Evolutionary conservation across 2,888 invertebrate genomes (phyloP), one percentile per base, ranked within the genome.

Genomic region (Scaptomyza polygonia): DNA sequence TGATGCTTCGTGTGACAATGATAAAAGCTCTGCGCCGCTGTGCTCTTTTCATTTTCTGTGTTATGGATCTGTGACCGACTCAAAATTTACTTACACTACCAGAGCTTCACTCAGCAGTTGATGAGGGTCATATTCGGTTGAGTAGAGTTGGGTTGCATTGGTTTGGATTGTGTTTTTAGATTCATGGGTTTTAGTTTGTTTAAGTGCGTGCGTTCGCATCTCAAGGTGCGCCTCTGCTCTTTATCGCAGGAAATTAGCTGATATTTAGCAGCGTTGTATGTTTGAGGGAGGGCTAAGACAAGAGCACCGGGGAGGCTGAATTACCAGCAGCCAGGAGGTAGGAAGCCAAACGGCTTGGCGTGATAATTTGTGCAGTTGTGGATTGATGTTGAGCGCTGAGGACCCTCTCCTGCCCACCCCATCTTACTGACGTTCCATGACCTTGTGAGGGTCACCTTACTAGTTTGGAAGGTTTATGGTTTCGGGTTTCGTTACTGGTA

Each of bases 181-280:
- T 29, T 18, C 21, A 29, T 29, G 29, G 29, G 44, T 14, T 44
- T 21, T n/a, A 29, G 9, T 8, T 5, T 45, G 30, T 11, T 32
- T 32, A 0, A 34, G n/a, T 34, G 6, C 5, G 34, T 47, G 12
- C 14, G 48, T 51, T 32, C n/a, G 29, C 44, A 44, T 59, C 18
- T 59, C 29, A 32, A 34, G 27, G 47, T 39, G 45, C 47, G 32
- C 27, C 29, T 27, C 57, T 66, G 86, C 77, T 88, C 89, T 89
- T 89, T 89, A 88, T 89, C 73, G 83, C 79, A 75, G 79, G 80
- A 89, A 89, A 89, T 90, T 89, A 90, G 90, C 82, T 89, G 88
- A 84, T 88, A 89, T 89, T 88, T 83, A 88, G 79, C 82, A 88
- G 64, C 71, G 87, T 74, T 85, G 82, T 83, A 66, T 75, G 72